Evolutionary conservation across 2,113 vertebrate genomes (phyloP), one percentile per base, ranked within the genome.

Genomic region (Cynocephalus volans): DNA sequence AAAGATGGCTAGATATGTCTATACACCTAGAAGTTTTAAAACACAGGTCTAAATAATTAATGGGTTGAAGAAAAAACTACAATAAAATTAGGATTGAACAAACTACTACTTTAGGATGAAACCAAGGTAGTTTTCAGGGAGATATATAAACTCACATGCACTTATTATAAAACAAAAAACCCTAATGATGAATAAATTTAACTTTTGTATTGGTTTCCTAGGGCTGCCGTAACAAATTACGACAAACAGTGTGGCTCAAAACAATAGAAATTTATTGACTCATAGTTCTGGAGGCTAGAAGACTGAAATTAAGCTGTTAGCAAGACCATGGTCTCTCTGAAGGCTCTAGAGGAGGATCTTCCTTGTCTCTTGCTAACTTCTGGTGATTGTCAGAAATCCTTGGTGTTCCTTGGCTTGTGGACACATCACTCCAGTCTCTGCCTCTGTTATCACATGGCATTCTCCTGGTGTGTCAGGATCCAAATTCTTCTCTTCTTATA

Each of bases 91-190:
- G 26, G 81, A 69, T 21, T 62, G 26, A 81, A 77, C 56, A 28
- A 84, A 80, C 17, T 69, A 80, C 36, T 90, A n/a, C 64, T 84
- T 93, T 85, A 41, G 52, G 58, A 80, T 81, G 23, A 8, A 48
- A 13, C 80, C 58, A 67, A 86, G 82, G 36, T 82, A 36, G 48
- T 64, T 95, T 82, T 93, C 10, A 69, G 67, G 45, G n/a, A 90
- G 86, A 93, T 86, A 75, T 0, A 15, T 18, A 50, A 17, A 86
- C 17, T 89, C 73, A 85, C 1, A 8, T 50, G 48, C 23, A 92
- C 15, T 85, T 73, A 26, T 11, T 67, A 80, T 67, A 90, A 80
- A 93, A 93, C 24, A 73, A 95, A 50, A 60, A 88, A 76, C n/a
- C 60, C 18, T 24, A 72, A 72, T 33, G 12, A 41, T 33, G 19